Evolutionary conservation across 2,797 vertebrate species (phyloP), one percentile per base, ranked within the genome.

Genomic region (Leptatherina wallacei): DNA sequence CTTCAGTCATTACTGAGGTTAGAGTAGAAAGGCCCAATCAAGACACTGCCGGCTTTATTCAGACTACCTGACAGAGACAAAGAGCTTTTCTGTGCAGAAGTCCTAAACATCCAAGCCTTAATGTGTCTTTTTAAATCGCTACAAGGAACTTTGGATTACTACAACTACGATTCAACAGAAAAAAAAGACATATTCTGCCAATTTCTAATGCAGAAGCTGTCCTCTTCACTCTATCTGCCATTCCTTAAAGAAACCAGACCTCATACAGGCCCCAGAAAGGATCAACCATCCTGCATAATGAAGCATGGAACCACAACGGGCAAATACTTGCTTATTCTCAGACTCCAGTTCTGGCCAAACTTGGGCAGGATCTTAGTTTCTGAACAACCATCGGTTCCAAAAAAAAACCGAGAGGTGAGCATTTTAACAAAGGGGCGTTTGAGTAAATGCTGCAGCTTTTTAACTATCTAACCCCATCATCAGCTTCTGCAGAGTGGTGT

Each of bases 311-410:
- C 76, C 80, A 59, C 78, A 71, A 57, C 22, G 75, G 66, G 69
- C 51, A 73, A 71, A 83, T 66, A 22, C 57, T 89, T 84, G 76
- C 87, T 82, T 86, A 88, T 81, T 77, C 67, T 63, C 82, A 68
- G 72, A 77, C 65, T 62, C 80, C 61, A 69, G 71, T 47, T 69
- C 13, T 16, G 63, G 65, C 77, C 88, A 88, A 38, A 14, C 82
- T 72, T 88, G 84, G 89, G 88, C 89, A 85, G 71, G 76, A 89
- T 88, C 24, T 49, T 69, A n/a, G 72, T 69, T 76, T 42, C 77
- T 62, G 69, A 69, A 80, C 69, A 88, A 80, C 85, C 77, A 85
- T 78, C 3, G 18, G 7, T 42, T 10, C 2, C 7, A 16, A 3
- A 85, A 83, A 90, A 88, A 84, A 90, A 85, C 80, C 58, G 62